phyloP scores from a whole-genome alignment of 2,888 invertebrate species.

The Lochmaea crataegi region DNA sequence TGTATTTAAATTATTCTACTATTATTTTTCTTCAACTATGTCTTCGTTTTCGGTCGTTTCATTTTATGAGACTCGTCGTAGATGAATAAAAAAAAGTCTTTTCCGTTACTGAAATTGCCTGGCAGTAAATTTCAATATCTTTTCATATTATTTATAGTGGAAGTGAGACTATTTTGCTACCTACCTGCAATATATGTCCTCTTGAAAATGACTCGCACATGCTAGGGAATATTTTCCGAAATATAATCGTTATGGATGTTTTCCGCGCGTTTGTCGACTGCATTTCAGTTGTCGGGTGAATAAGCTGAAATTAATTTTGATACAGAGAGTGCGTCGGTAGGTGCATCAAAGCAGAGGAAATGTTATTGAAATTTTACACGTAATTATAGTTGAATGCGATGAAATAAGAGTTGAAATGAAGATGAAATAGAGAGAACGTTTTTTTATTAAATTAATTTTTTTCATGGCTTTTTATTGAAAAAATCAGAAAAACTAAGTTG shows the following conservation, averaged over 20 bases:
- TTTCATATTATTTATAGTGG: conserved; percentile 12
- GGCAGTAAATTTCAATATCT: conserved; percentile 6
- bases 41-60: not conserved
- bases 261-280: conserved; percentile 4
- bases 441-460: no score
- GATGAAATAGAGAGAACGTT: no score
- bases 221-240: conserved; percentile 28
- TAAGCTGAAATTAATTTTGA: not conserved
- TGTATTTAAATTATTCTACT: no score
- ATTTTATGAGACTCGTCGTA: not conserved
- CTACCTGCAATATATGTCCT: conserved; percentile 22
- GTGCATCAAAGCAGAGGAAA: not conserved
- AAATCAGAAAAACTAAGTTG: no score
- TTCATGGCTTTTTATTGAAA: no score
- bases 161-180: conserved; percentile 22
- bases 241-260: conserved; percentile 25
- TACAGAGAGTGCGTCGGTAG: not conserved
- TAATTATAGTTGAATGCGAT: not conserved
- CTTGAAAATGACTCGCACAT: conserved; percentile 25
- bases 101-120: not conserved
- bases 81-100: not conserved
- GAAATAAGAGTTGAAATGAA: no score
- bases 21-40: not conserved
- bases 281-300: conserved; percentile 12
- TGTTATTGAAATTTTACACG: not conserved